phyloP scores from a whole-genome alignment of 2,888 invertebrate genomes.

The Hyposoter didymator region DNA sequence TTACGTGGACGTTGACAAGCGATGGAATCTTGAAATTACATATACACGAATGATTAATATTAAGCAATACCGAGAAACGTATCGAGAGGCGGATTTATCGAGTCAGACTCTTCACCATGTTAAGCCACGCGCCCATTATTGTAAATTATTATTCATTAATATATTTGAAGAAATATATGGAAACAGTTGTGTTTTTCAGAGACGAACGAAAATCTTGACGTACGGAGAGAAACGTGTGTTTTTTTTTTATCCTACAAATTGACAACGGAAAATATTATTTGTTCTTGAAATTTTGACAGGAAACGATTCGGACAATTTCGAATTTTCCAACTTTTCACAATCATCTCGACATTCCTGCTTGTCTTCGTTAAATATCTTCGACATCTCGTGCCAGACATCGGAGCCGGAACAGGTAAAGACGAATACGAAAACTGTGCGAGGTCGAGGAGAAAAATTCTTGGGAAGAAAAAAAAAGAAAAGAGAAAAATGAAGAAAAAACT shows the following conservation, averaged over 20 bases:
- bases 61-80: slow-evolving; percentile 53
- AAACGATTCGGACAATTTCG: neutral
- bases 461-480: neutral
- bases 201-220: neutral
- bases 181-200: slow-evolving; percentile 18
- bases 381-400: slow-evolving; percentile 25
- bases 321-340: neutral
- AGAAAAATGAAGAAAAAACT: neutral
- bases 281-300: neutral
- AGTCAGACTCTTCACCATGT: slow-evolving; percentile 67
- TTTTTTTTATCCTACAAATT: neutral
- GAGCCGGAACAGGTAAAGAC: slow-evolving; percentile 11
- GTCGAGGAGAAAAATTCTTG: slow-evolving; percentile 13
- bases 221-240: neutral
- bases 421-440: neutral
- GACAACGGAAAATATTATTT: neutral
- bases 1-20: neutral
- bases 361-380: neutral
- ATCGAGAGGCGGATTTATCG: slow-evolving; percentile 58
- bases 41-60: slow-evolving; percentile 2
- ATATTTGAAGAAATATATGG: slow-evolving; percentile 47
- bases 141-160: slow-evolving; percentile 62
- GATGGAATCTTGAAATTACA: slow-evolving; percentile 8
- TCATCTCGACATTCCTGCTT: neutral
- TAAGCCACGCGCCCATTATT: slow-evolving; percentile 59